phyloP scores from a whole-genome alignment of 2,888 invertebrate species.

The Meghimatium bilineatum region DNA sequence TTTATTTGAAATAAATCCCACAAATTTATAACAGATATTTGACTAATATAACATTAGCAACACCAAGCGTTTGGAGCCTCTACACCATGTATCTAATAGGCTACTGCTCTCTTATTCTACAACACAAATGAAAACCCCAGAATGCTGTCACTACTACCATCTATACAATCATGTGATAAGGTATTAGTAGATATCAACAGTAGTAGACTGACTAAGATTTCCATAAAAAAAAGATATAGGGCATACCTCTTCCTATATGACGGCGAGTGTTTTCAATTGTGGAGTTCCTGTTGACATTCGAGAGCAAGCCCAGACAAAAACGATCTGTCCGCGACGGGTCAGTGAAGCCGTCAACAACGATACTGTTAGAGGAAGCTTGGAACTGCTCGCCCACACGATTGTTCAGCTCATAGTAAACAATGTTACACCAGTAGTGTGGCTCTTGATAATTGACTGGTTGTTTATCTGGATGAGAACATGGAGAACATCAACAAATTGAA shows the following conservation, averaged over 20 bases:
- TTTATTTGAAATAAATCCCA: no score
- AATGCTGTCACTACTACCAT: no score
- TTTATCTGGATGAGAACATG: constrained; percentile 20
- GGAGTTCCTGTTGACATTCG: constrained; percentile 98
- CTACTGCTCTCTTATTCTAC: no score
- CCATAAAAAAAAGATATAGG: no score
- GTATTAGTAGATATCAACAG: no score
- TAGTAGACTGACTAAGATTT: no score
- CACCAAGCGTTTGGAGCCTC: no score
- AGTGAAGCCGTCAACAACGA: constrained; percentile 98
- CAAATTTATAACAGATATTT: no score
- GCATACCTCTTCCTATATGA: constrained; percentile 94
- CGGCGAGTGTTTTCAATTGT: constrained; percentile 99
- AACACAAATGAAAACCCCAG: no score
- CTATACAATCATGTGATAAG: no score
- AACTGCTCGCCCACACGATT: constrained; percentile 96
- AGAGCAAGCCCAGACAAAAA: constrained; percentile 97
- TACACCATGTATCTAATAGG: no score
- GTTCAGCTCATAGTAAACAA: constrained; percentile 98
- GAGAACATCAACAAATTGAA: neutral
- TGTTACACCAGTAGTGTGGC: constrained; percentile 97
- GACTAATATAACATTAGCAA: no score
- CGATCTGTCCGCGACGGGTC: constrained; percentile 87
- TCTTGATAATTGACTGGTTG: constrained; percentile 83
- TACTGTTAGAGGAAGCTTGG: constrained; percentile 78